Evolutionary conservation across 2,888 invertebrate genomes (phyloP), one percentile per base, ranked within the genome.

Genomic region (Cryptus viduatorius): DNA sequence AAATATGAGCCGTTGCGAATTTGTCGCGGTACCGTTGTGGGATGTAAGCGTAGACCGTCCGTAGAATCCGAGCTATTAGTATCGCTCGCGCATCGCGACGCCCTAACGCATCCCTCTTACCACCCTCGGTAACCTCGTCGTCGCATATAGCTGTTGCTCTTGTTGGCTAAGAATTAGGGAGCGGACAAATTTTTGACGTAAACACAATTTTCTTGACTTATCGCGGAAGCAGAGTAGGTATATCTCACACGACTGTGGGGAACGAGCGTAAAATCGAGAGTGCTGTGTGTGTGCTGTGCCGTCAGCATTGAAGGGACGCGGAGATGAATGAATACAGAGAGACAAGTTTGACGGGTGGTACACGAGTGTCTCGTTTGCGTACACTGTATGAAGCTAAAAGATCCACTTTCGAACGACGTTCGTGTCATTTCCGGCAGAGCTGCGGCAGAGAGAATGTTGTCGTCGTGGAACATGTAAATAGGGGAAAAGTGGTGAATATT

Each of bases 1-100:
- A 89, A 88, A 89, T 56, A 83, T 73, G 73, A 79, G 53, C 31
- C 73, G 46, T 44, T 44, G 61, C 69, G 44, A 79, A 79, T 79
- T 79, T 69, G 82, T 75, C 73, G 50, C 50, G 44, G 61, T 71
- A n/a, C 53, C 67, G 46, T 59, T 65, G 59, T 71, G 24, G 61
- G 5, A 16, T 50, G 56, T 59, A 53, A 72, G 50, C 24, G 68
- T 59, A 31, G 24, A 75, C 5, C 29, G 44, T 44, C 19, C 67
- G 24, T 42, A 10, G 29, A 24, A 69, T 69, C 59, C 16, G 50
- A 31, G 65, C 64, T 72, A 82, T 78, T 78, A 77, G 82, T 78
- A 78, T 68, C 67, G 59, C 53, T 42, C 56, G 48, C 67, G 67
- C 64, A 78, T 77, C 82, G 4, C 42, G 67, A 56, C 82, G 69